A percentile compares a stretch with the other conserved stretches of the same genome.
Conservation (phyloP, 2,797 vertebrate genomes). For the Eutrigla gurnardus region DNA sequence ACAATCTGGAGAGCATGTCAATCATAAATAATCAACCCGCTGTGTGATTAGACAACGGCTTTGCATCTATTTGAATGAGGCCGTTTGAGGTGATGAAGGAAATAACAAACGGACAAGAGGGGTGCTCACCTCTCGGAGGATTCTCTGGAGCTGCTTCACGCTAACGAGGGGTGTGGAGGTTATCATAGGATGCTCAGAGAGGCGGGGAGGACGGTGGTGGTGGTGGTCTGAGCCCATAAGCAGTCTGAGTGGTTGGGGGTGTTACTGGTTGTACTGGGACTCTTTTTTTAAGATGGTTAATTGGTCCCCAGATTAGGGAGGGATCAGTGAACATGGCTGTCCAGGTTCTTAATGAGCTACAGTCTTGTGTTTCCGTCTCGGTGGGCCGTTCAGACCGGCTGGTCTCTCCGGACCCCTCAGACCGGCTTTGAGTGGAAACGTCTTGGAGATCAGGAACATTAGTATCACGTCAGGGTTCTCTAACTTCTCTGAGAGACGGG, state of each 20-base stretch:
- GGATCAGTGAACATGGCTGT: conserved; percentile 66
- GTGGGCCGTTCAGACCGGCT: conserved; percentile 8
- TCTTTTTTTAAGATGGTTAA: conserved; percentile 71
- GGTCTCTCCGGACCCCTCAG: conserved; percentile 24
- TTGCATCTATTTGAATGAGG: conserved; percentile 26
- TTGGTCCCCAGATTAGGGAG: conserved; percentile 80
- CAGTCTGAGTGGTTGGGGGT: conserved; percentile 39
- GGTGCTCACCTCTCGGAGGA: not conserved
- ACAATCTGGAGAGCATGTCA: conserved; percentile 66
- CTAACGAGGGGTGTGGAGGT: conserved; percentile 11
- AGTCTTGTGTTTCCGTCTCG: conserved; percentile 36
- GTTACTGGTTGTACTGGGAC: conserved; percentile 44
- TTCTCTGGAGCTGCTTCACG: conserved; percentile 43
- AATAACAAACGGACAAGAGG: conserved; percentile 27
- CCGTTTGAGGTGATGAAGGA: conserved; percentile 36
- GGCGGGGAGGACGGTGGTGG: conserved; percentile 12
- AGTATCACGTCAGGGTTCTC: not conserved
- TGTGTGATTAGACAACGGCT: conserved; percentile 44
- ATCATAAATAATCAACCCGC: conserved; percentile 63
- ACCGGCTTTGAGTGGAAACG: conserved; percentile 13
- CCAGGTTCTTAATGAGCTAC: conserved; percentile 77
- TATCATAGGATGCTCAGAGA: conserved; percentile 48
- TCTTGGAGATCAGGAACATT: conserved; percentile 20
- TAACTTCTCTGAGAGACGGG: not conserved
- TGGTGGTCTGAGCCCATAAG: conserved; percentile 59